Conservation (phyloP, 2,113 vertebrate species). For the Silurus asotus region DNA sequence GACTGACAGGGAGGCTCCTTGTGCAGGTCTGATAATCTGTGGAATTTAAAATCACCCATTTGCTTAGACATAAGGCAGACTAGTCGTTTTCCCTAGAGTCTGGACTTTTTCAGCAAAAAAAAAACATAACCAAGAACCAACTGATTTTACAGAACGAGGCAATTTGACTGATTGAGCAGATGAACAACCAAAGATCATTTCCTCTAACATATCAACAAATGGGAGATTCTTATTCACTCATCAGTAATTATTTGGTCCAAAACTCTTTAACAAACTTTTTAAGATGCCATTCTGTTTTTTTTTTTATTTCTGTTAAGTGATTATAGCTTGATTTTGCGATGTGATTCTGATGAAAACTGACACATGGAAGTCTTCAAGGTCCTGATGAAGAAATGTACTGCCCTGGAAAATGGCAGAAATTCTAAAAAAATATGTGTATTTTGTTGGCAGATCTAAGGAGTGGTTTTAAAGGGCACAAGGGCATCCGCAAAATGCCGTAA, state of each 20-base stretch:
- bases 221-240: background rate
- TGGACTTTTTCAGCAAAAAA: background rate
- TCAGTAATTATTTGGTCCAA: background rate
- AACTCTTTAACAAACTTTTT: background rate
- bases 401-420: background rate
- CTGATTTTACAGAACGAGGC: background rate
- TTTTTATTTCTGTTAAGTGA: background rate
- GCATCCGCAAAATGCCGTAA: too few species aligned
- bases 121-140: background rate
- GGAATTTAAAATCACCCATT: conserved; percentile 5
- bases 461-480: background rate
- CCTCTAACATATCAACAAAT: background rate
- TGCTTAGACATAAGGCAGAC: background rate
- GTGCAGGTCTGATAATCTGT: background rate
- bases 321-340: background rate
- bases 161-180: conserved; percentile 5
- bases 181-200: background rate
- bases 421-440: background rate
- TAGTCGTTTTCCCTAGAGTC: too few species aligned
- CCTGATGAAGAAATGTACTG: background rate
- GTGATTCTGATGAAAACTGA: background rate
- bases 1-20: background rate
- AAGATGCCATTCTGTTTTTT: background rate
- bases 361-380: background rate
- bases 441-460: background rate